These are phyloP conservation scores for Sebastolobus altivelis DNA, from an alignment of 2,797 vertebrate genomes.

Conservation along the genomic window DNA sequence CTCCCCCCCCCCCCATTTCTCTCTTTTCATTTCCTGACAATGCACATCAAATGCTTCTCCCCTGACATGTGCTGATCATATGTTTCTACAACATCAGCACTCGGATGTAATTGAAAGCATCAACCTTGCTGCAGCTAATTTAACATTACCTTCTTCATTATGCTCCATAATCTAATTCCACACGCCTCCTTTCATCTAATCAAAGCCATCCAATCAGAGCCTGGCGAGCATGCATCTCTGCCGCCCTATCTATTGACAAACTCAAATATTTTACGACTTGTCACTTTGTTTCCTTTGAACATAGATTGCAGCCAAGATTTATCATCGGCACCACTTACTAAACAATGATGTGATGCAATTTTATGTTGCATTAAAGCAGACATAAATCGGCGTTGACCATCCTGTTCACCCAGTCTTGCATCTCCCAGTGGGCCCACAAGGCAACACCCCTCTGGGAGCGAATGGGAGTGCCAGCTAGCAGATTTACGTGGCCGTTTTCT, in stretches of 20 bases:
- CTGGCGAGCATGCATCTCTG: background rate
- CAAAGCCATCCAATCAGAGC: constrained; percentile 45
- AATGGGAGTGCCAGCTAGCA: constrained; percentile 41
- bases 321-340: constrained; percentile 14
- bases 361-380: constrained; percentile 3
- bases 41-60: too few species aligned
- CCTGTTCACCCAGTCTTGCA: constrained; percentile 16
- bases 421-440: constrained; percentile 1
- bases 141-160: constrained; percentile 53
- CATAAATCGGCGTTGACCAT: constrained; percentile 34
- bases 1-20: too few species aligned
- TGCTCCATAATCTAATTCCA: constrained; percentile 51
- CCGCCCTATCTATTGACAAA: constrained; percentile 13
- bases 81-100: constrained; percentile 54
- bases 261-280: constrained; percentile 22
- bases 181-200: constrained; percentile 37
- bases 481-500: constrained; percentile 75
- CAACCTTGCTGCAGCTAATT: constrained; percentile 47
- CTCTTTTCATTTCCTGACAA: too few species aligned
- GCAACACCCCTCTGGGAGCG: constrained; percentile 49
- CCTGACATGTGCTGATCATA: constrained; percentile 45
- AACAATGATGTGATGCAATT: constrained; percentile 24
- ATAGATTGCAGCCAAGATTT: constrained; percentile 20
- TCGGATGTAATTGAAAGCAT: constrained; percentile 50
- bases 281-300: constrained; percentile 18